Percentiles rank a stretch among this genome's conserved stretches.
phyloP scores from a whole-genome alignment of 2,888 invertebrate species.

The Melieria picta region DNA sequence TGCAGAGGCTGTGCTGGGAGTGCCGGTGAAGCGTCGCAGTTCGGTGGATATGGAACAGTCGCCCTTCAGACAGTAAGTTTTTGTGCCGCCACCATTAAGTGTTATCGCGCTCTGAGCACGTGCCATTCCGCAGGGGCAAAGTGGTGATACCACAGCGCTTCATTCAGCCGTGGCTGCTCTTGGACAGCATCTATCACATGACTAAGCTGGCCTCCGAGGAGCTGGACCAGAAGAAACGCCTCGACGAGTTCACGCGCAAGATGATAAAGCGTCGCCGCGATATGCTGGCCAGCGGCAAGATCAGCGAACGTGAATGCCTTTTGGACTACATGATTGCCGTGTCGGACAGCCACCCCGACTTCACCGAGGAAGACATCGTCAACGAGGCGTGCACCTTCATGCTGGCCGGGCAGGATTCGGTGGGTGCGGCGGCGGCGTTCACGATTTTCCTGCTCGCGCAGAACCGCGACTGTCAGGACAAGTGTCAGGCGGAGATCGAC shows the following conservation, averaged over 20 bases:
- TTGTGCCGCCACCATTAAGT: too few species aligned
- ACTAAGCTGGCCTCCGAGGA: slow-evolving; percentile 68
- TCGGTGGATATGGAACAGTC: slow-evolving; percentile 65
- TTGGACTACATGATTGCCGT: slow-evolving; percentile 70
- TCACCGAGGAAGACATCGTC: slow-evolving; percentile 70
- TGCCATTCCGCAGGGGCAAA: slow-evolving; percentile 66
- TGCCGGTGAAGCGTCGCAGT: slow-evolving; percentile 61
- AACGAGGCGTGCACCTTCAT: slow-evolving; percentile 73
- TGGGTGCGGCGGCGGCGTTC: slow-evolving; percentile 70
- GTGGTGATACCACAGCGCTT: slow-evolving; percentile 68
- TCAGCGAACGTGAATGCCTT: slow-evolving; percentile 61
- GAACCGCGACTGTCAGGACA: slow-evolving; percentile 67
- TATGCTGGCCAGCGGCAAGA: slow-evolving; percentile 46
- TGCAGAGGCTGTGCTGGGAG: slow-evolving; percentile 69
- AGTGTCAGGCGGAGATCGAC: slow-evolving; percentile 67
- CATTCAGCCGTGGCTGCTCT: slow-evolving; percentile 70
- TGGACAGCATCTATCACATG: slow-evolving; percentile 69
- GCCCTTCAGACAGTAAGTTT: slow-evolving; percentile 70
- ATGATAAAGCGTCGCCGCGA: slow-evolving; percentile 63
- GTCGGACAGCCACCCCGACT: slow-evolving; percentile 67
- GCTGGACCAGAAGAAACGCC: slow-evolving; percentile 67
- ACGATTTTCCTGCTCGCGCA: slow-evolving; percentile 70
- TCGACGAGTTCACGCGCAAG: slow-evolving; percentile 67
- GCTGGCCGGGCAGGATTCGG: slow-evolving; percentile 74
- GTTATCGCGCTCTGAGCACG: neutral